Percentiles rank a stretch among this genome's conserved stretches.
These are phyloP conservation scores for Myotis lucifugus DNA, from an alignment of 2,113 vertebrate genomes.

Conservation along the genomic window DNA sequence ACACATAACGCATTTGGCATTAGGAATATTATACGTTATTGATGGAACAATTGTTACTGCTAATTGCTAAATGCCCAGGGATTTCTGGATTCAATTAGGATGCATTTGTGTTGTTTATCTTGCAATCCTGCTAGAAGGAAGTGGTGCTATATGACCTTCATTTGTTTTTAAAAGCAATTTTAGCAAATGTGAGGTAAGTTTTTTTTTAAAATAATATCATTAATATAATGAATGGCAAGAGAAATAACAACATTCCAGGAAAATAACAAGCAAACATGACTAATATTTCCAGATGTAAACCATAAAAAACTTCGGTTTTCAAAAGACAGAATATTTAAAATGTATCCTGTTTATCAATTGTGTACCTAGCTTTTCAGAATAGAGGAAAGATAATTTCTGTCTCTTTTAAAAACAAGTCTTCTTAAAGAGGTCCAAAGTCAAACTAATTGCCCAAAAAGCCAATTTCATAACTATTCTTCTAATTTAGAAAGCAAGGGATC, in stretches of 20 bases:
- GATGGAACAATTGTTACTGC: not conserved
- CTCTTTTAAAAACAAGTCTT: conserved; percentile 29
- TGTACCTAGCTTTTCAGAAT: not conserved
- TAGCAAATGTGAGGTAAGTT: not conserved
- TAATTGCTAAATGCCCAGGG: conserved; percentile 54
- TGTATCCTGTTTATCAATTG: not conserved
- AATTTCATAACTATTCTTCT: not conserved
- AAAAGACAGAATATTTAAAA: conserved; percentile 32
- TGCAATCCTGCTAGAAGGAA: conserved; percentile 52
- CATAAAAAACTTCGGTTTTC: not conserved
- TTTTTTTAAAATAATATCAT: conserved; percentile 25
- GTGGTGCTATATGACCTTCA: not conserved
- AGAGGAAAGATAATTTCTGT: not conserved
- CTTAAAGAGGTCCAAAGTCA: not conserved
- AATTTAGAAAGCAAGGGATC: not conserved
- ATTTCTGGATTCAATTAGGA: conserved; percentile 65
- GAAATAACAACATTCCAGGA: not conserved
- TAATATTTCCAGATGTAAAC: conserved; percentile 25
- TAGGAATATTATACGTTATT: conserved; percentile 51
- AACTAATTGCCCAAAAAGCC: not conserved
- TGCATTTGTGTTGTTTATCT: conserved; percentile 58
- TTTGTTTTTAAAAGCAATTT: conserved; percentile 44
- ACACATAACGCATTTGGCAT: conserved; percentile 59
- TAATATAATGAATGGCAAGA: not conserved
- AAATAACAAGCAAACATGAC: not conserved